phyloP scores from a whole-genome alignment of 2,888 invertebrate genomes.

The Cheilosia impressa region DNA sequence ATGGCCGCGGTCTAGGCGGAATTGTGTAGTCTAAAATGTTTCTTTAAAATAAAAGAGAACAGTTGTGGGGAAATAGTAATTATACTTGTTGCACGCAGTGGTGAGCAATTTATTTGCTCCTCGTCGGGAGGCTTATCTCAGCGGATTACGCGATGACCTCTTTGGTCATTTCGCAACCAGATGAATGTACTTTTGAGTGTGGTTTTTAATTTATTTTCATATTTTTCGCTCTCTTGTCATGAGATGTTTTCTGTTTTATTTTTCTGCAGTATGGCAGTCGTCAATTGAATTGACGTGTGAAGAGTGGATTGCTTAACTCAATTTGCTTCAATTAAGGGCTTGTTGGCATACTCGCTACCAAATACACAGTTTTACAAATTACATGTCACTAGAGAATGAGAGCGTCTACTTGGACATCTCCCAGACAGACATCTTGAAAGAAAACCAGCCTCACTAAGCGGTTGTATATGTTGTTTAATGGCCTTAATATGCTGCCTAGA shows the following conservation, averaged over 20 bases:
- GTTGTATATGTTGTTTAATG: too few relatives aligned
- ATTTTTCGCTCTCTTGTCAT: not conserved
- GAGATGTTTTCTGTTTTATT: not conserved
- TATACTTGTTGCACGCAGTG: slow-evolving; percentile 7
- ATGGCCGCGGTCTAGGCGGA: not conserved
- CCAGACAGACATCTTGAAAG: too few relatives aligned
- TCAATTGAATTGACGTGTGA: slow-evolving; percentile 24
- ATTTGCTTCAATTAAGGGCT: slow-evolving; percentile 21
- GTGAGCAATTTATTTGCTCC: slow-evolving; percentile 28
- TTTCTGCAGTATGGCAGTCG: not conserved
- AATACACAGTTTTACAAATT: not conserved
- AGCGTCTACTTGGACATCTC: not conserved
- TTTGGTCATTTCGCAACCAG: slow-evolving; percentile 52
- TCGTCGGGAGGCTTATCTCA: slow-evolving; percentile 47
- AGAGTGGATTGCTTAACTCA: slow-evolving; percentile 20
- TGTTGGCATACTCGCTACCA: not conserved
- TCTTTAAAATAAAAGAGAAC: not conserved
- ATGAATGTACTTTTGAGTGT: slow-evolving; percentile 42
- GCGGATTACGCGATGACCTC: slow-evolving; percentile 57
- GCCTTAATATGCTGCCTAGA: too few relatives aligned
- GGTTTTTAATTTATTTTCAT: slow-evolving; percentile 21
- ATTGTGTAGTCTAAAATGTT: not conserved
- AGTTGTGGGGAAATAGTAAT: slow-evolving; percentile 1
- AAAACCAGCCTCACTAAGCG: too few relatives aligned
- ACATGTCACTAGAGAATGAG: not conserved